Evolutionary conservation across 1,140 invertebrate genomes (phyloP), one percentile per base, ranked within the genome.

Genomic region (Aricia agestis): DNA sequence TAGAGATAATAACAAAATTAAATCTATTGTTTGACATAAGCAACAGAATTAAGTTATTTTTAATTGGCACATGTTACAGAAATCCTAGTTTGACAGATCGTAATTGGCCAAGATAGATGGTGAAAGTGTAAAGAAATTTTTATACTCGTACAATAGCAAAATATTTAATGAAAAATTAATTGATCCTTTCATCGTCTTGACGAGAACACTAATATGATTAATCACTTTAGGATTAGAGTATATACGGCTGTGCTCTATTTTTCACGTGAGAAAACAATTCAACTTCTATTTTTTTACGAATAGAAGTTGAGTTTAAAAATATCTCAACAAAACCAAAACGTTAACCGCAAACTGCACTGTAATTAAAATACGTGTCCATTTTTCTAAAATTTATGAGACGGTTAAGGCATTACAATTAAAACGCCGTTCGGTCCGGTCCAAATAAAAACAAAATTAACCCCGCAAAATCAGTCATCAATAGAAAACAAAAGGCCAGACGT

Each of bases 401-500:
- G 19, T 63, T 63, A 25, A 18, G 10, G 18, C 19, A 59, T 59
- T 59, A 59, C n/a, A 59, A 63, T 63, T 63, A 63, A 63, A 63
- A 63, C 19, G 59, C 18, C 18, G 19, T 25, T 63, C 59, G 19
- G 17, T 63, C 59, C 18, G 18, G 17, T 63, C 59, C 18, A 63
- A 63, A 63, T 63, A 63, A 63, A 63, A 63, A 63, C 58, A 63
- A 63, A 63, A 63, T 63, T 63, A 25, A 63, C 59, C 59, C 59
- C 45, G 45, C 25, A 70, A 68, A 52, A 72, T 67, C 74, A 71
- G 61, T 83, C 73, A 80, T 77, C 80, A 78, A 77, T 82, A 76
- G 72, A 82, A 85, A 88, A 84, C 83, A 84, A 85, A 86, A 78
- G 79, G 72, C 80, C 83, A 87, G 83, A 85, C 85, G 80, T 72